phyloP scores from a whole-genome alignment of 2,113 vertebrate species.

The Lepus europaeus region DNA sequence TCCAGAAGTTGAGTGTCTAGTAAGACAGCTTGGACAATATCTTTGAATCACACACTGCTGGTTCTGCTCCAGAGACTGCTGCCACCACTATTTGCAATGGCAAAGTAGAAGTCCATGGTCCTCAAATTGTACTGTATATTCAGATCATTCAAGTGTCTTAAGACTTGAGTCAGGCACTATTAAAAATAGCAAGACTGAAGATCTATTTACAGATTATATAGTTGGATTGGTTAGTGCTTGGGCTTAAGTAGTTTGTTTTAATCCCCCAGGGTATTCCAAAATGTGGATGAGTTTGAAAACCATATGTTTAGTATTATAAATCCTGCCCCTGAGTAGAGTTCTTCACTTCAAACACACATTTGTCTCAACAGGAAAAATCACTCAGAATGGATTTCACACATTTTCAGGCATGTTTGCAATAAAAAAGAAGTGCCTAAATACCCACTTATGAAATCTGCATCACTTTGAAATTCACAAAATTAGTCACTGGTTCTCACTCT shows the following conservation, averaged over 20 bases:
- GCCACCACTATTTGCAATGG: not conserved
- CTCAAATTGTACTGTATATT: not conserved
- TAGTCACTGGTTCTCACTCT: not conserved
- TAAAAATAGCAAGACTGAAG: not conserved
- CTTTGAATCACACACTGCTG: not conserved
- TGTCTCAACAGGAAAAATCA: not conserved
- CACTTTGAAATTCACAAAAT: not conserved
- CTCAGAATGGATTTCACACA: not conserved
- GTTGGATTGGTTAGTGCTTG: not conserved
- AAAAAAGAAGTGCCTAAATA: not conserved
- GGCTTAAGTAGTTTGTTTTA: not conserved
- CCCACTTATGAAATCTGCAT: not conserved
- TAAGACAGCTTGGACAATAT: not conserved
- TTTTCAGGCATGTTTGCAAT: not conserved
- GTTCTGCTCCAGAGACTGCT: not conserved
- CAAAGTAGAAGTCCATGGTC: not conserved
- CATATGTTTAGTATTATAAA: not conserved
- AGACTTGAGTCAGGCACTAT: not conserved
- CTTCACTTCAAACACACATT: not conserved
- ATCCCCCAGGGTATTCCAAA: not conserved
- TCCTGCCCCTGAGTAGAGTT: not conserved
- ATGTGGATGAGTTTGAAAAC: not conserved
- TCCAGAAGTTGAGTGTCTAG: not conserved
- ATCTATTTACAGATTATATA: not conserved
- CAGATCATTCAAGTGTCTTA: not conserved